Conservation (phyloP, 2,888 invertebrate genomes). For the Cordilura impudica region DNA sequence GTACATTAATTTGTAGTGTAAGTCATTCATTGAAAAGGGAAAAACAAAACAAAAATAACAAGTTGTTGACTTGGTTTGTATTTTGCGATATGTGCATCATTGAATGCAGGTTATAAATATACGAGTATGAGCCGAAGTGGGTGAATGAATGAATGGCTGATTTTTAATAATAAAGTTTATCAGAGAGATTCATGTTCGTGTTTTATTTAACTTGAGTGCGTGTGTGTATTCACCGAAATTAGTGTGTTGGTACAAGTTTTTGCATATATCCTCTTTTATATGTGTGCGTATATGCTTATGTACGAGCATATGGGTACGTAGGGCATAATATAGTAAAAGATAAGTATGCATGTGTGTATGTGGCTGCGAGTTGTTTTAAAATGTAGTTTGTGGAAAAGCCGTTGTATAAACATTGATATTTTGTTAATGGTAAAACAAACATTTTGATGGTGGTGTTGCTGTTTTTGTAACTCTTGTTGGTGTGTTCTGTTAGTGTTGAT, state of each 20-base stretch:
- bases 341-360: background rate
- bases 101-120: background rate
- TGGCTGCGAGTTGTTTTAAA: background rate
- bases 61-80: background rate
- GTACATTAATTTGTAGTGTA: constrained; percentile 18
- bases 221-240: background rate
- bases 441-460: background rate
- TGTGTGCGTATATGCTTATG: background rate
- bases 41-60: background rate
- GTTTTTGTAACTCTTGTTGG: background rate
- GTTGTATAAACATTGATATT: constrained; percentile 39
- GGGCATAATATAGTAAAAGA: too few species aligned
- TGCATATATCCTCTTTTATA: background rate
- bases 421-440: constrained; percentile 33
- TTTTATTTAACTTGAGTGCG: background rate
- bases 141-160: background rate
- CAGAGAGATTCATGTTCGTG: too few species aligned
- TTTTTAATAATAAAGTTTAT: background rate
- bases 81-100: background rate
- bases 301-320: background rate
- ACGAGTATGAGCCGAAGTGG: background rate
- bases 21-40: background rate
- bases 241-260: background rate
- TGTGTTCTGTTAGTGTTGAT: background rate
- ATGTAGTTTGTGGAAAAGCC: constrained; percentile 10